Percentiles rank a stretch among this genome's conserved stretches.
Conservation (phyloP, 2,888 invertebrate genomes). For the Tiliacea aurago region DNA sequence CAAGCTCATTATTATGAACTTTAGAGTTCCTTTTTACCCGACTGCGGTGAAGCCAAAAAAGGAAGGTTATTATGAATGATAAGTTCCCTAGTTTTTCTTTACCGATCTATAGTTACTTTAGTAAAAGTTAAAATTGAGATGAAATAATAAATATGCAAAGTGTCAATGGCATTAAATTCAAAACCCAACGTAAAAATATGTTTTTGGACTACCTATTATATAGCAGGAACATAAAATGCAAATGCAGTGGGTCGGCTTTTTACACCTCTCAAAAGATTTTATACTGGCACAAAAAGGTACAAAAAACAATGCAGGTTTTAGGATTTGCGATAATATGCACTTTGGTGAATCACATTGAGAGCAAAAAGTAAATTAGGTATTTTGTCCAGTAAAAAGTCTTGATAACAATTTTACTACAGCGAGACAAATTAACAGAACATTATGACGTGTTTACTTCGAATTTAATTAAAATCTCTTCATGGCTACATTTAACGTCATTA, state of each 20-base stretch:
- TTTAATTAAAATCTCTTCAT: constrained; percentile 25
- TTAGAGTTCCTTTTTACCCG: constrained; percentile 9
- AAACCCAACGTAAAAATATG: constrained; percentile 4
- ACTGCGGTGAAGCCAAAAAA: too few species aligned
- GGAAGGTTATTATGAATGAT: too few species aligned
- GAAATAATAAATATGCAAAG: background rate
- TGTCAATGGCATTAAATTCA: background rate
- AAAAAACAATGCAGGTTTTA: constrained; percentile 54
- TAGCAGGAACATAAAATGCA: constrained; percentile 27
- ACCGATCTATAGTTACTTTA: background rate
- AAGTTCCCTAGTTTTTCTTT: background rate
- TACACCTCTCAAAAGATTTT: constrained; percentile 45
- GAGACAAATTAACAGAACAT: constrained; percentile 40
- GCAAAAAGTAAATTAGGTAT: constrained; percentile 57
- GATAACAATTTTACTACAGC: constrained; percentile 28
- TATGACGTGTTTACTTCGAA: constrained; percentile 32
- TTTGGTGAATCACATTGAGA: constrained; percentile 59
- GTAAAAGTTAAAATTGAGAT: background rate
- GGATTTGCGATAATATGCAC: constrained; percentile 65
- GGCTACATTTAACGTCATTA: background rate
- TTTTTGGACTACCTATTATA: constrained; percentile 23
- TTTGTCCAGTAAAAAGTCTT: constrained; percentile 35
- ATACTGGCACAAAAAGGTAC: constrained; percentile 41
- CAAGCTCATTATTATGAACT: background rate
- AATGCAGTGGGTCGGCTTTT: constrained; percentile 40